Base-by-base conservation (phyloP, 35 echinoderm and acorn worm genomes). In the Stichopus chloronotus region DNA sequence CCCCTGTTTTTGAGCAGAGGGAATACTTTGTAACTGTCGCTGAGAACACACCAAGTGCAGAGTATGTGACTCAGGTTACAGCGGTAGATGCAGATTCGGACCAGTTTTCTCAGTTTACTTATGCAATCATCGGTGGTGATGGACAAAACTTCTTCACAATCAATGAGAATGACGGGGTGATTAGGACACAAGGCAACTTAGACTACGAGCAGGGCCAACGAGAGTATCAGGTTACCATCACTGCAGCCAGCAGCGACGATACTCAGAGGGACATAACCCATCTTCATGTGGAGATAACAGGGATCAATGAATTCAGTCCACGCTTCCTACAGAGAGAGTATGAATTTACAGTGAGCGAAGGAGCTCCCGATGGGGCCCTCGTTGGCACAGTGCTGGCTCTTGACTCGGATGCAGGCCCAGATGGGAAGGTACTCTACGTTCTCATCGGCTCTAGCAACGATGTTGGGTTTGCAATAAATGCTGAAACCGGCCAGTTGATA, bases 291-390 rank as follows among this genome's bases (percentile, higher is more conserved):
- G 86, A 94, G 14, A 76, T 99, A 9, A 93, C 92, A 12, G 95
- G 97, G n/a, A 78, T 96, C 63, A 99, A 99, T 87, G 97, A 99
- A 81, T 96, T 91, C 84, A 92, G 80, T 69, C 97, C 97, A 65
- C 61, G 78, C 52, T 99, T 99, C 68, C 53, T 94, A 72, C 91
- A 99, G 52, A 43, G 89, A 17, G 78, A 93, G 54, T 99, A 96
- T 78, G 91, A 96, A 53, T 99, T 96, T 83, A 95, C 94, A 25
- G 95, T 99, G 0, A 95, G 94, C 56, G 97, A 99, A 79, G 95
- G 88, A 68, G 97, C 94, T 52, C 24, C 92, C 8, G 97, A 99
- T 90, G 95, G 97, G 20, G 57, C 88, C 57, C 84, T 92, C 10
- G 94, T 99, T 11, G 97, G 95, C 19, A 78, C 78, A 14, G 93